A percentile compares a stretch with the other conserved stretches of the same genome.
These are phyloP conservation scores for Aricia agestis DNA, from an alignment of 1,140 invertebrate genomes.

Conservation along the genomic window DNA sequence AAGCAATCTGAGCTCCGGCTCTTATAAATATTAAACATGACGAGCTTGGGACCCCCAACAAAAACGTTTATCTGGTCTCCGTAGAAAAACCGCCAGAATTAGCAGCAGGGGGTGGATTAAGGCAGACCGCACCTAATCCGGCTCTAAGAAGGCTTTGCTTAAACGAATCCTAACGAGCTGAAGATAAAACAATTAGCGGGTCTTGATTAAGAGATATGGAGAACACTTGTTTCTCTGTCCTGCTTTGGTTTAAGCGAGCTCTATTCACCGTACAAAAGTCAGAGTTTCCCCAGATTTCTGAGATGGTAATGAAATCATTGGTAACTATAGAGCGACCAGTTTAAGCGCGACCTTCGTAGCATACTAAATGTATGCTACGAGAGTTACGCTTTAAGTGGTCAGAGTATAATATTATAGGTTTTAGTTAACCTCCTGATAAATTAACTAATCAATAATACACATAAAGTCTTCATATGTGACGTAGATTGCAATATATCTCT, in stretches of 20 bases:
- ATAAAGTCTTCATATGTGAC: neutral
- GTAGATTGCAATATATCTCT: neutral
- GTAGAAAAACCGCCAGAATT: constrained; percentile 73
- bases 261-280: no score
- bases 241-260: constrained; percentile 37
- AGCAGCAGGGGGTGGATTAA: constrained; percentile 71
- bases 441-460: no score
- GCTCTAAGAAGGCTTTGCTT: constrained; percentile 75
- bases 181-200: constrained; percentile 75
- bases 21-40: constrained; percentile 71
- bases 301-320: no score
- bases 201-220: constrained; percentile 73
- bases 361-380: no score
- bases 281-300: no score
- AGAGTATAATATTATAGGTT: no score
- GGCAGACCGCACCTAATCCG: constrained; percentile 73
- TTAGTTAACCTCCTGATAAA: no score
- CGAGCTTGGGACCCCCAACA: constrained; percentile 50
- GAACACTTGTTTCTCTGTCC: constrained; percentile 72
- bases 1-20: constrained; percentile 54
- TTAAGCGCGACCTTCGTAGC: no score
- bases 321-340: no score
- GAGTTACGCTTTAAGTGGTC: no score
- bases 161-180: constrained; percentile 76
- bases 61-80: constrained; percentile 72